Evolutionary conservation across 1,140 invertebrate genomes (phyloP).

Genomic region (Antheraea mylitta): DNA sequence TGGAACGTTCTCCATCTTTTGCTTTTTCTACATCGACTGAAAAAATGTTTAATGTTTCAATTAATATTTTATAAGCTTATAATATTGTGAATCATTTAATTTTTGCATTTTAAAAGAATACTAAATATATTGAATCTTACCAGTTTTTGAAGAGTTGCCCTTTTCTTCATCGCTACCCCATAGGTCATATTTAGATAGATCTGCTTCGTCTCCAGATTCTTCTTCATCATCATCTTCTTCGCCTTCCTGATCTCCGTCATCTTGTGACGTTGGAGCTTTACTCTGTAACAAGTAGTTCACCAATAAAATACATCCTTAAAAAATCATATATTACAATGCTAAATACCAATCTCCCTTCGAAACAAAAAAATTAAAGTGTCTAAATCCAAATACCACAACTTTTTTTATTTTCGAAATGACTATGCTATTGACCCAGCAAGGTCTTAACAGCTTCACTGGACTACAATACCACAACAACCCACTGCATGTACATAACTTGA

Average conservation of each 20-base stretch:
- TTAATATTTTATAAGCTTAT: neutral
- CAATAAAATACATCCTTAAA: neutral
- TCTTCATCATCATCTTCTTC: slow-evolving; percentile 65
- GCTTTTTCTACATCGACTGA: slow-evolving; percentile 42
- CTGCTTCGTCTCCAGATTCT: slow-evolving; percentile 73
- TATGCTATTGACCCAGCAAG: no score
- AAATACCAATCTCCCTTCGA: no score
- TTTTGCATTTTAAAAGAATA: no score
- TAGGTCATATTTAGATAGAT: slow-evolving; percentile 76
- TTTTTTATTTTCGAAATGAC: no score
- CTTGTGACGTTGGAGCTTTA: slow-evolving; percentile 42
- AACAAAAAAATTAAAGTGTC: no score
- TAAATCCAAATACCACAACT: no score
- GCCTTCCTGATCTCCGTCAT: slow-evolving; percentile 28
- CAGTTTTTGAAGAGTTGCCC: slow-evolving; percentile 53
- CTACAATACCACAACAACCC: no score
- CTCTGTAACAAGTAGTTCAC: slow-evolving; percentile 42
- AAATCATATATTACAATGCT: no score
- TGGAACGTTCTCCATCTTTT: slow-evolving; percentile 39
- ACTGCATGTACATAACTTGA: no score
- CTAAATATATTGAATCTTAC: slow-evolving; percentile 27
- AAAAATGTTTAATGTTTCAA: slow-evolving; percentile 1
- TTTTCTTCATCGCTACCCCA: slow-evolving; percentile 74
- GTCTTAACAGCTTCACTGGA: no score
- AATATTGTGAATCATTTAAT: neutral